Evolutionary conservation across 2,888 invertebrate species (phyloP), one percentile per base, ranked within the genome.

Genomic region (Agriopis aurantiaria): DNA sequence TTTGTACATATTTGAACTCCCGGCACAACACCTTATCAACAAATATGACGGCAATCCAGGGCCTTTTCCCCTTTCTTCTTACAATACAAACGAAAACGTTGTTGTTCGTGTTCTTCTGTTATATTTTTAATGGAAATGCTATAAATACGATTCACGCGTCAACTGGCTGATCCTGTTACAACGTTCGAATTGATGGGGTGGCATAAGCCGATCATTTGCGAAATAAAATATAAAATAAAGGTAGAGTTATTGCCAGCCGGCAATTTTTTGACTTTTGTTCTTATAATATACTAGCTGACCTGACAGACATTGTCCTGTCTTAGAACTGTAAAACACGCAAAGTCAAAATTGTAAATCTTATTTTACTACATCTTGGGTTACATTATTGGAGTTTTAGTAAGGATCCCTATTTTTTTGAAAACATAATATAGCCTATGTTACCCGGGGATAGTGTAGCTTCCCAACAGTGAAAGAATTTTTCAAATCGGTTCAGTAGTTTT

Each of bases 161-260:
- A 88, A 87, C 85, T 90, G 86, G 81, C 86, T 88, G 85, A 92
- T 90, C 91, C 89, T 87, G 86, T 91, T 89, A 89, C 88, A 88
- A 86, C 85, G 83, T 85, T 85, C 85, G 86, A 86, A 84, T 88
- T 89, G 87, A 91, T 91, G 90, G 89, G 81, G 86, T 91, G 88
- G 83, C 85, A 86, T 91, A 91, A 92, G 88, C 91, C 87, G 90
- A 90, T 91, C 89, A 91, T 90, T 91, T 90, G 84, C 80, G 83
- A 86, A 86, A 89, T 88, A 88, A 87, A 86, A 87, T 80, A 82
- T 83, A 85, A 79, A 80, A 75, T 75, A 75, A 75, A 78, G 71
- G 65, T 43, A 43, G 65, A 66, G 55, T 66, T 71, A 67, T 66
- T 60, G 66, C 63, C 10, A 40, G 62, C 59, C 33, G 66, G 49